Conservation (phyloP, 2,888 invertebrate species). For the Pseudococcus longispinus region DNA sequence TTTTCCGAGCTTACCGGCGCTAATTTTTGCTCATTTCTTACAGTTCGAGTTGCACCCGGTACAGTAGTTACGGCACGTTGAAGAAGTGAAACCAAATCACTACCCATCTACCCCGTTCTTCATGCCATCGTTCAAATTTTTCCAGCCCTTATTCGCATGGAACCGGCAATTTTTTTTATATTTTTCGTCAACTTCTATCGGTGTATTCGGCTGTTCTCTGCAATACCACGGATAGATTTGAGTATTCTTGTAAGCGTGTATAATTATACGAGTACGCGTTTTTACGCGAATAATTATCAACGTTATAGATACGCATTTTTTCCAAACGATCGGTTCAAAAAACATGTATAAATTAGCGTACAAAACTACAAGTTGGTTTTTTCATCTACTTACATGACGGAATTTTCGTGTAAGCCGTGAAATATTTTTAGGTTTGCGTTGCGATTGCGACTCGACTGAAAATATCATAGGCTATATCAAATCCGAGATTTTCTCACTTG, state of each 20-base stretch:
- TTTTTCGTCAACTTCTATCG: not conserved
- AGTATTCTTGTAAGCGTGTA: not conserved
- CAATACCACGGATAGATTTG: not conserved
- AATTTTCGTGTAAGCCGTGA: not conserved
- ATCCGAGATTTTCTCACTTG: not conserved
- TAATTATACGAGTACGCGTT: not conserved
- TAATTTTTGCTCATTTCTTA: not conserved
- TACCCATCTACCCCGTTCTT: not conserved
- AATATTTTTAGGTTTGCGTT: not conserved
- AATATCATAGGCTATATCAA: not conserved
- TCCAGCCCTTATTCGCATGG: not conserved
- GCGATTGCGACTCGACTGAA: not conserved
- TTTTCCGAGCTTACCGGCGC: not conserved
- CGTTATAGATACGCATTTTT: not conserved
- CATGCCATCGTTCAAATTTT: not conserved
- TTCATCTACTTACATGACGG: not conserved
- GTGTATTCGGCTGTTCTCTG: not conserved
- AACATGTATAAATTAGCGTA: not conserved
- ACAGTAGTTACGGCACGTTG: not conserved
- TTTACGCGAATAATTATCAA: not conserved
- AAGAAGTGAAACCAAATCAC: not conserved
- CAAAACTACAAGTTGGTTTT: not conserved
- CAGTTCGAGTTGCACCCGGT: slow-evolving; percentile 32
- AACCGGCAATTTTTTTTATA: not conserved
- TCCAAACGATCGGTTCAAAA: not conserved